Conservation (phyloP, 2,888 invertebrate genomes). For the Geophilus truncorum region DNA sequence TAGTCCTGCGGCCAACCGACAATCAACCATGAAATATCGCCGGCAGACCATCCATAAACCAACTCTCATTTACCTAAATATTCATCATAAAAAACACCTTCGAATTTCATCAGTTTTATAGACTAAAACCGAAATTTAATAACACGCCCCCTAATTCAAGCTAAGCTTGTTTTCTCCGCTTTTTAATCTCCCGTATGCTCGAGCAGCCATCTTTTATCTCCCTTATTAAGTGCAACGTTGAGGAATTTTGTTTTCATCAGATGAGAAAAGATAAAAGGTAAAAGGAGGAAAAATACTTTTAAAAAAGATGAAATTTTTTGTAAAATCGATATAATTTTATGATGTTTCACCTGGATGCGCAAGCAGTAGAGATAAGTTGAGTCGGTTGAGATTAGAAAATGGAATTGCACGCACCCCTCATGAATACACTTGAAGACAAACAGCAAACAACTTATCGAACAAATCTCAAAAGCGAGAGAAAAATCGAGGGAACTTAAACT, state of each 20-base stretch:
- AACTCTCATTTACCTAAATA: no score
- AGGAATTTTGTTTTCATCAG: no score
- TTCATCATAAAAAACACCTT: no score
- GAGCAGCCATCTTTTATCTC: background rate
- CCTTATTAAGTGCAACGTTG: no score
- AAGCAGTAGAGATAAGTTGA: background rate
- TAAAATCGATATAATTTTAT: background rate
- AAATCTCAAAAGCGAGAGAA: background rate
- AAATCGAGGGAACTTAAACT: background rate
- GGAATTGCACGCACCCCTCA: background rate
- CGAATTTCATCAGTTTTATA: no score
- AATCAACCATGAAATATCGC: background rate
- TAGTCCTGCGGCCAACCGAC: background rate
- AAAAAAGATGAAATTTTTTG: no score
- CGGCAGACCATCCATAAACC: background rate
- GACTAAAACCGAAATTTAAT: no score
- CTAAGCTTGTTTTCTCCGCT: no score
- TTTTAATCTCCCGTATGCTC: no score
- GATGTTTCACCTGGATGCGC: background rate
- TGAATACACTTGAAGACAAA: background rate
- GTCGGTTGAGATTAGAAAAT: slow-evolving; percentile 23
- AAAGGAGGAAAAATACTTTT: no score
- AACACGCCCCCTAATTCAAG: no score
- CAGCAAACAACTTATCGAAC: background rate
- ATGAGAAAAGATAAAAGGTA: no score